A percentile compares a stretch with the other conserved stretches of the same genome.
phyloP scores from a whole-genome alignment of 2,888 invertebrate species.

The Tetragonula carbonaria region DNA sequence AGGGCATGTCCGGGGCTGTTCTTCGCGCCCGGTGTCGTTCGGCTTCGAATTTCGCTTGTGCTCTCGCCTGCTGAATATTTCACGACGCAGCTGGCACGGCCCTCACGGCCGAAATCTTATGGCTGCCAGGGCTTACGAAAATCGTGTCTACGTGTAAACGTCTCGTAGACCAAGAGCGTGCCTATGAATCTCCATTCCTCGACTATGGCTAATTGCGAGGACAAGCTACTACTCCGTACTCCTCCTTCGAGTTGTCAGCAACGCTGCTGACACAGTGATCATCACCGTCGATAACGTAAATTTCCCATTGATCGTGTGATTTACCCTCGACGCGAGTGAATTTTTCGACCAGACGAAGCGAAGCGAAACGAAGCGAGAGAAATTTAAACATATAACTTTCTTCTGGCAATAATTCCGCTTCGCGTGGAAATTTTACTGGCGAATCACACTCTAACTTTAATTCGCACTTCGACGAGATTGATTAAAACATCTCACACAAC shows the following conservation, averaged over 20 bases:
- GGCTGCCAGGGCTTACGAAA: slow-evolving; percentile 34
- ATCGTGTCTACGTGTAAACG: slow-evolving; percentile 8
- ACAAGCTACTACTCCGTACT: too few species aligned
- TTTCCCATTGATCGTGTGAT: too few species aligned
- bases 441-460: too few species aligned
- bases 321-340: too few species aligned
- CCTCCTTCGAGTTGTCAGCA: too few species aligned
- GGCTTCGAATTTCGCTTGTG: slow-evolving; percentile 52
- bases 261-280: too few species aligned
- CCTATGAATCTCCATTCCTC: slow-evolving; percentile 18
- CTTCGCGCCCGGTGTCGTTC: slow-evolving; percentile 54
- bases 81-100: slow-evolving; percentile 59
- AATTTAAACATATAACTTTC: too few species aligned
- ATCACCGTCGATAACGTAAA: too few species aligned
- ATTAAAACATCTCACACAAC: not conserved
- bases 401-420: too few species aligned
- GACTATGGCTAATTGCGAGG: not conserved
- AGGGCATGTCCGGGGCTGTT: slow-evolving; percentile 46
- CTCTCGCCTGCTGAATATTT: slow-evolving; percentile 64
- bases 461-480: not conserved
- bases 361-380: too few species aligned
- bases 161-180: not conserved
- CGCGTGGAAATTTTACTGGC: too few species aligned
- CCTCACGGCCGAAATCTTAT: slow-evolving; percentile 54
- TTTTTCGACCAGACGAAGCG: too few species aligned